Evolutionary conservation across 2,113 vertebrate species (phyloP), one percentile per base, ranked within the genome.

Genomic region (Turdus rufiventris): DNA sequence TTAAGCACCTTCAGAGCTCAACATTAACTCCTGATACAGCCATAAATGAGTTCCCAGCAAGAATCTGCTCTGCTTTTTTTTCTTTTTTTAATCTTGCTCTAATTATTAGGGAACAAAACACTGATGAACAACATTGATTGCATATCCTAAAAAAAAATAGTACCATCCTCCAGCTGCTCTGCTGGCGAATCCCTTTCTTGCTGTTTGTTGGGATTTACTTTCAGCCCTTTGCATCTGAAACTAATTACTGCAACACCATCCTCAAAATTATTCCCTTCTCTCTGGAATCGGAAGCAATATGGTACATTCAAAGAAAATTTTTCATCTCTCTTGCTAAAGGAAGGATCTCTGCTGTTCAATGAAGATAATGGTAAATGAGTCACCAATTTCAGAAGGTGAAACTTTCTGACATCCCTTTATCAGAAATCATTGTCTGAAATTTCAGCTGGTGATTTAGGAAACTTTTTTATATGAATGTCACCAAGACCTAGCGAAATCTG

Each of bases 391-490:
- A 84, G 94, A 91, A 96, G 96, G 96, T 91, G 91, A 96, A 95
- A 63, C 29, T 89, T 82, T 81, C 89, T n/a, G 20, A 60, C 20
- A 31, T 86, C 77, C 89, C 40, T 96, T 96, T 95, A 89, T 88
- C 89, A 95, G 90, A 90, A 95, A 48, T 79, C 88, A 95, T 88
- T 94, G 93, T 95, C 84, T 48, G 19, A 81, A 94, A 96, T 97
- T 94, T 97, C 91, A 98, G 75, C 65, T 67, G 62, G 72, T 95
- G 96, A 98, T 97, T 98, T 79, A 95, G 85, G 43, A 91, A 96
- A 86, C 76, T 91, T 96, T 88, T 84, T 90, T 91, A 95, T 94
- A 89, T 76, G 87, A 95, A 93, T 95, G 92, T 96, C 94, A 92
- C 75, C 57, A 81, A 96, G 93, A 96, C 94, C 94, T 76, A 80